phyloP scores from a whole-genome alignment of 1,140 invertebrate genomes.

The Drosophila mojavensis region DNA sequence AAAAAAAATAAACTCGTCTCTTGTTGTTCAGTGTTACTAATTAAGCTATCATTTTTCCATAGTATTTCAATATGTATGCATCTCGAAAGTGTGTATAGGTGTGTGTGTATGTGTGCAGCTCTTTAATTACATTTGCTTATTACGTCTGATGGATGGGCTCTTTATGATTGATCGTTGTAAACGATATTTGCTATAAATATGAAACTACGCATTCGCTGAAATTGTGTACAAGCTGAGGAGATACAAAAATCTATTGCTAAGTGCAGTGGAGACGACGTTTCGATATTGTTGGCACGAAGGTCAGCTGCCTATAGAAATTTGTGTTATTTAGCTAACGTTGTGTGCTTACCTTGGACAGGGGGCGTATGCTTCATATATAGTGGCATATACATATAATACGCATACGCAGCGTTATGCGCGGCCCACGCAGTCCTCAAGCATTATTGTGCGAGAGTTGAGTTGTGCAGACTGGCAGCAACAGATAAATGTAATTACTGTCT shows the following conservation, averaged over 20 bases:
- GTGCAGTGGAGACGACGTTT: not conserved
- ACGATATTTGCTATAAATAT: slow-evolving; percentile 34
- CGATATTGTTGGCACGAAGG: slow-evolving; percentile 29
- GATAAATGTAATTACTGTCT: slow-evolving; percentile 81
- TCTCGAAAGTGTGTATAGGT: not conserved
- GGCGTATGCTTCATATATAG: slow-evolving; percentile 63
- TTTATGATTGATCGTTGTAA: slow-evolving; percentile 40
- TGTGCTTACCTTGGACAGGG: slow-evolving; percentile 52
- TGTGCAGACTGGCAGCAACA: slow-evolving; percentile 61
- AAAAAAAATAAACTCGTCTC: not conserved
- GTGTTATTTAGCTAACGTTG: slow-evolving; percentile 35
- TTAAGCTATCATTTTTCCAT: slow-evolving; percentile 19
- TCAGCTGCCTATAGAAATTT: slow-evolving; percentile 23
- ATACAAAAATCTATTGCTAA: slow-evolving; percentile 16
- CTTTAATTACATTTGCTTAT: slow-evolving; percentile 36
- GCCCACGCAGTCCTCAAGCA: slow-evolving; percentile 32
- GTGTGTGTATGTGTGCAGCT: not conserved
- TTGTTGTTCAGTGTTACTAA: slow-evolving; percentile 18
- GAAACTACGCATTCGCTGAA: slow-evolving; percentile 20
- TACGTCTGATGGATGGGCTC: slow-evolving; percentile 16
- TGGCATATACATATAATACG: slow-evolving; percentile 57
- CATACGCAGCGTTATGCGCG: slow-evolving; percentile 60
- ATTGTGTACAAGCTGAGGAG: slow-evolving; percentile 16
- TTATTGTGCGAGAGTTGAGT: slow-evolving; percentile 24
- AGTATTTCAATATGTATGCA: not conserved